These are phyloP conservation scores for Tinea trinotella DNA, from an alignment of 2,888 invertebrate species.

Conservation along the genomic window DNA sequence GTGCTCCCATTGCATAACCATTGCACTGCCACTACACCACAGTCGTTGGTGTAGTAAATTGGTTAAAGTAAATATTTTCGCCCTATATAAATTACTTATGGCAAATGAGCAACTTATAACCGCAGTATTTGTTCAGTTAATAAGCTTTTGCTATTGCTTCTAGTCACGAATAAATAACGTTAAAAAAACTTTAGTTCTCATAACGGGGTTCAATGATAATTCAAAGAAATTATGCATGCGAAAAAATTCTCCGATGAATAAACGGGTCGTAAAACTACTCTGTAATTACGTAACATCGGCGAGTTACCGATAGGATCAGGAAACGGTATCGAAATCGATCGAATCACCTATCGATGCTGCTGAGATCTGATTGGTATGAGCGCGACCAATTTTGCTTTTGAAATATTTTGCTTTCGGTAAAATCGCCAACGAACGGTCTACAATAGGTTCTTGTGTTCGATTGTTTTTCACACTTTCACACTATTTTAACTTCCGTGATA, in stretches of 20 bases:
- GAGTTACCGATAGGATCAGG: constrained; percentile 42
- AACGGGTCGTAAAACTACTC: constrained; percentile 37
- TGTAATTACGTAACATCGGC: constrained; percentile 60
- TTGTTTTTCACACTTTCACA: no score
- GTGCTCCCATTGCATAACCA: no score
- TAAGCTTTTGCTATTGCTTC: not conserved
- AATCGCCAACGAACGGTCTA: constrained; percentile 45
- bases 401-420: constrained; percentile 64
- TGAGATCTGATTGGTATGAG: constrained; percentile 52
- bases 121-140: not conserved
- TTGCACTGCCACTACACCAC: no score
- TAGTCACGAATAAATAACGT: not conserved
- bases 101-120: not conserved
- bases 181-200: not conserved
- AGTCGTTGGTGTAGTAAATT: no score
- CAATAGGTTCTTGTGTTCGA: constrained; percentile 31
- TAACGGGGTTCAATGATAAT: constrained; percentile 4
- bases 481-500: no score
- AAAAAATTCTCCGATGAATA: constrained; percentile 42
- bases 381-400: constrained; percentile 67
- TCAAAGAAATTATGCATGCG: constrained; percentile 33
- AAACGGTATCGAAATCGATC: constrained; percentile 32
- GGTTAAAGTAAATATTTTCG: no score
- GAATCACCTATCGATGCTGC: constrained; percentile 28
- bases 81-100: not conserved